These are phyloP conservation scores for Papio anubis DNA, from an alignment of 2,113 vertebrate genomes.

Conservation along the genomic window DNA sequence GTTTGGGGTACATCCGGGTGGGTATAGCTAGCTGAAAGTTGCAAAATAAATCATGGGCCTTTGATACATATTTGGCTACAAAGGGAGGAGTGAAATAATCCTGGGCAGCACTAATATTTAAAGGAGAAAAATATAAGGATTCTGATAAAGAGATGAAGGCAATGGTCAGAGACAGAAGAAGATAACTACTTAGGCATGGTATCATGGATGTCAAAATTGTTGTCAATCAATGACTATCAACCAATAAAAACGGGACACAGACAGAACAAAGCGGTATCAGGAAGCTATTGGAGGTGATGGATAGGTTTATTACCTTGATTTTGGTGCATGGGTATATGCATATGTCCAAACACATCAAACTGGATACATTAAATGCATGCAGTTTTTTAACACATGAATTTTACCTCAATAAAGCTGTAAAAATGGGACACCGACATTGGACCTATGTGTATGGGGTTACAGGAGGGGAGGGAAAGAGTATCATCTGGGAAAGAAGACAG, in stretches of 20 bases:
- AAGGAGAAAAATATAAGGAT: neutral
- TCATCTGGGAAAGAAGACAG: neutral
- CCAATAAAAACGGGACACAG: neutral
- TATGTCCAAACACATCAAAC: neutral
- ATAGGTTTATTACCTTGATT: neutral
- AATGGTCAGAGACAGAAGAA: neutral
- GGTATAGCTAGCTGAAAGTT: constrained; percentile 4
- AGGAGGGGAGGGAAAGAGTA: neutral
- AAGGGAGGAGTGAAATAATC: neutral
- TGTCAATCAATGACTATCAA: neutral
- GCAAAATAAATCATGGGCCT: neutral
- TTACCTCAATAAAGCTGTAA: neutral
- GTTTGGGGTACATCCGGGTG: neutral
- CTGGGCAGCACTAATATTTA: neutral
- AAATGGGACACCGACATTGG: neutral
- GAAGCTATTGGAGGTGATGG: neutral
- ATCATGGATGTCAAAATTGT: neutral
- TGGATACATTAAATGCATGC: neutral
- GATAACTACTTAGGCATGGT: neutral
- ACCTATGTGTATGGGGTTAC: neutral
- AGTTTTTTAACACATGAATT: neutral
- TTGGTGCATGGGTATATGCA: neutral
- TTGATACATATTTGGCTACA: neutral
- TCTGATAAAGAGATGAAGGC: neutral
- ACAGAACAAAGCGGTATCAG: neutral